Evolutionary conservation across 2,797 vertebrate genomes (phyloP), one percentile per base, ranked within the genome.

Genomic region (Trematomus bernacchii): DNA sequence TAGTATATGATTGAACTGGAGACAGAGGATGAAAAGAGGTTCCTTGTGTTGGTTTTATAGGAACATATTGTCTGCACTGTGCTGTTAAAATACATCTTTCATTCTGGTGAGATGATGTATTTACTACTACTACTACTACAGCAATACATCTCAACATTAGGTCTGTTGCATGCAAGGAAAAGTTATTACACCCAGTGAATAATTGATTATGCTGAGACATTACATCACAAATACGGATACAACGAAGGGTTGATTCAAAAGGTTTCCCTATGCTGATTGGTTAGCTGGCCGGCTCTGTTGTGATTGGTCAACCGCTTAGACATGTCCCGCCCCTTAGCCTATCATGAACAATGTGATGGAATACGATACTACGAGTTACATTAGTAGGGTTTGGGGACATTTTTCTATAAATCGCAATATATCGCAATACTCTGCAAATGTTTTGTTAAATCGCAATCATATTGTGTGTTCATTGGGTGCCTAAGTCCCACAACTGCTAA

Each of bases 21-120:
- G 64, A 9, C 3, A 51, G 2, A 3, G 37, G 65, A 74, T 33
- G 46, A 40, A 54, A 73, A 74, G 12, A 23, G 47, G 65, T 54
- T 85, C 62, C 84, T 43, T 19, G 51, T 61, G 68, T 82, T 50
- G 23, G 44, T 65, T 71, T 82, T 59, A 60, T 16, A 55, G 19
- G 8, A n/a, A 51, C 30, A 52, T 6, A 21, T 3, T 16, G 11
- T 62, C 70, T 51, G 4, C 19, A 27, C 16, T n/a, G 12, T 46
- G n/a, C 10, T 52, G n/a, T 55, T 50, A 23, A 47, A 62, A 44
- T 1, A 40, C 19, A 55, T 63, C 8, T 42, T 13, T 18, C 42
- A n/a, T 54, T 72, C 16, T 21, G 50, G 18, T n/a, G 7, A 18
- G 6, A 37, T 37, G 1, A 7, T 40, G 4, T 18, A 23, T 42